Evolutionary conservation across 2,888 invertebrate species (phyloP).

Genomic region (Plebejus melissa): DNA sequence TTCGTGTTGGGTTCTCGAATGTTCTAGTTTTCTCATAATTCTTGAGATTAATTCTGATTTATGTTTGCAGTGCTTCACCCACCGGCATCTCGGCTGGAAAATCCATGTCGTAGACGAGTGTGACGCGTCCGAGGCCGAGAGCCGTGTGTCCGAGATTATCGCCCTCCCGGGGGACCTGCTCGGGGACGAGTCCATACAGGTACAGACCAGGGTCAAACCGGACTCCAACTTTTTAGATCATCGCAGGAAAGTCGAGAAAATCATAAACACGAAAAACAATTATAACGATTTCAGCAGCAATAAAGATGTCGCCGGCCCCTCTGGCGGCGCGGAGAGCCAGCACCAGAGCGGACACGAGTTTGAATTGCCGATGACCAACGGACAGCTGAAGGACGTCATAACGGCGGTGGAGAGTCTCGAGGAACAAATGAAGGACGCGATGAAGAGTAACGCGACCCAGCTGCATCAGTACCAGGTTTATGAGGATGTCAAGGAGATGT

Average conservation of each 20-base stretch:
- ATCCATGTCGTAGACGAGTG: constrained; percentile 93
- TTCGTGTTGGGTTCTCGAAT: constrained; percentile 51
- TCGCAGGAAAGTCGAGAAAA: constrained; percentile 64
- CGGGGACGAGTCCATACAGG: constrained; percentile 80
- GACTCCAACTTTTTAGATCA: constrained; percentile 76
- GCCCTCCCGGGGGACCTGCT: constrained; percentile 58
- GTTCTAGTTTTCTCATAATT: neutral
- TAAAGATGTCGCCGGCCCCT: constrained; percentile 52
- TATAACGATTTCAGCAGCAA: constrained; percentile 74
- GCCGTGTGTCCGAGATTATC: constrained; percentile 65
- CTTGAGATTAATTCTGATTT: constrained; percentile 42
- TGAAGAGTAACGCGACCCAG: constrained; percentile 47
- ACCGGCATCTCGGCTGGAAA: constrained; percentile 96
- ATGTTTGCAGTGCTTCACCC: constrained; percentile 89
- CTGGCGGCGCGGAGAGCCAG: constrained; percentile 50
- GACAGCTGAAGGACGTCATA: constrained; percentile 69
- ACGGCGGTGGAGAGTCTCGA: constrained; percentile 67
- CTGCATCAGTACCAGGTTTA: constrained; percentile 59
- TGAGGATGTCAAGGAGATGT: constrained; percentile 57
- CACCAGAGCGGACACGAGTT: constrained; percentile 54
- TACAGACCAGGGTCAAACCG: constrained; percentile 81
- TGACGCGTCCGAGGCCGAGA: constrained; percentile 79
- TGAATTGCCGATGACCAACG: constrained; percentile 67
- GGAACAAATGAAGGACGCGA: constrained; percentile 55
- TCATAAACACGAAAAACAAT: constrained; percentile 70